Conservation (phyloP, 2,888 invertebrate genomes). For the Trimorus sp. region DNA sequence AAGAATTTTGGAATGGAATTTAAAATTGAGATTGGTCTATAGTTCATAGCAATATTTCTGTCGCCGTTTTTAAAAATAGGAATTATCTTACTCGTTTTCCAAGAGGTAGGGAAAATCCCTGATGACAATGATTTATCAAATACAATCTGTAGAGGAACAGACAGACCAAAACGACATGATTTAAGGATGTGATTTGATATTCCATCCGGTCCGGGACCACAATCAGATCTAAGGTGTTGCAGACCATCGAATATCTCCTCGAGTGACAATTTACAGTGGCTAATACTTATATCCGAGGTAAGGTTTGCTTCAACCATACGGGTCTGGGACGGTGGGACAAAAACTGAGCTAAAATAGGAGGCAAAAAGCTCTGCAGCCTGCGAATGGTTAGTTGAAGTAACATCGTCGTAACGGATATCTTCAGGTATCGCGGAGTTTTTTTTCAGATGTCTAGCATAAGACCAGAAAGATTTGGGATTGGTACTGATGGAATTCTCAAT, state of each 20-base stretch:
- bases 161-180: not conserved
- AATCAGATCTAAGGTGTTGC: not conserved
- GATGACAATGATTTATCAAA: constrained; percentile 11
- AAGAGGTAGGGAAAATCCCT: not conserved
- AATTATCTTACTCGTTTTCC: constrained; percentile 10
- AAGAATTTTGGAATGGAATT: constrained; percentile 17
- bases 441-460: not conserved
- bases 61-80: constrained; percentile 6
- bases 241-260: not conserved
- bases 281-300: not conserved
- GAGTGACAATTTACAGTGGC: not conserved
- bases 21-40: constrained; percentile 5
- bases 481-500: not conserved
- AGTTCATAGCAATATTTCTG: not conserved
- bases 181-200: constrained; percentile 9
- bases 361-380: not conserved
- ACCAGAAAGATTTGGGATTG: not conserved
- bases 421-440: not conserved
- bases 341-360: not conserved
- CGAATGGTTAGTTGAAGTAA: not conserved
- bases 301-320: not conserved
- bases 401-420: not conserved
- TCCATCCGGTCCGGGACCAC: constrained; percentile 9
- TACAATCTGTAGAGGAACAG: not conserved
- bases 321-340: not conserved